phyloP scores from a whole-genome alignment of 1,140 invertebrate genomes.

The Heliothis subflexa region DNA sequence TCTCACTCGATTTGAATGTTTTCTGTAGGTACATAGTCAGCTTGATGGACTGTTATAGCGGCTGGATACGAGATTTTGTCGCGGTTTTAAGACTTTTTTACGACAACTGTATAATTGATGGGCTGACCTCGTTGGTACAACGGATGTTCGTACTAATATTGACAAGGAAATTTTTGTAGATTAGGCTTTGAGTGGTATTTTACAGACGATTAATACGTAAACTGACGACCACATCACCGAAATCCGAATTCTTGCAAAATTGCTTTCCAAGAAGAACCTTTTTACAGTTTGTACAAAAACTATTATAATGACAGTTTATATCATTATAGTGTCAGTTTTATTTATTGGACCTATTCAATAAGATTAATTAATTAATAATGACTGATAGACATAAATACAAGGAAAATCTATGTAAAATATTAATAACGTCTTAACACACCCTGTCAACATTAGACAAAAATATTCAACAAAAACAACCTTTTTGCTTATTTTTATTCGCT shows the following conservation, averaged over 20 bases:
- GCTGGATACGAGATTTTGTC: slow-evolving; percentile 52
- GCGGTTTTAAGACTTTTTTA: slow-evolving; percentile 55
- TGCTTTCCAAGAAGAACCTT: too few relatives aligned
- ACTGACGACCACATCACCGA: neutral
- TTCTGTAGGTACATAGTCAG: slow-evolving; percentile 40
- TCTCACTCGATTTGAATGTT: slow-evolving; percentile 71
- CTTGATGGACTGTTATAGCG: slow-evolving; percentile 59
- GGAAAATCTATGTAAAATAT: too few relatives aligned
- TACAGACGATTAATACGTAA: neutral
- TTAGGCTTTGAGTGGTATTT: neutral
- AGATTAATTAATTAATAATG: too few relatives aligned
- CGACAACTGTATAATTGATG: slow-evolving; percentile 55
- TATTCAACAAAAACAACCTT: too few relatives aligned
- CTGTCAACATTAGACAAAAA: too few relatives aligned
- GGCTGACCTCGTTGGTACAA: slow-evolving; percentile 44
- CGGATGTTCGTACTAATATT: slow-evolving; percentile 49
- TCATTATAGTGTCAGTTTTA: too few relatives aligned
- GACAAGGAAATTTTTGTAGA: slow-evolving; percentile 47
- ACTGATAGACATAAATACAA: too few relatives aligned
- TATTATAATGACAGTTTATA: too few relatives aligned
- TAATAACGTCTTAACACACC: too few relatives aligned
- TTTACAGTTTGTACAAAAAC: too few relatives aligned
- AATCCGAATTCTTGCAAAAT: neutral
- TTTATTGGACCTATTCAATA: too few relatives aligned
- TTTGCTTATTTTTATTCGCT: neutral